These are phyloP conservation scores for Eristalis tenax DNA, from an alignment of 2,888 invertebrate genomes.

Conservation along the genomic window DNA sequence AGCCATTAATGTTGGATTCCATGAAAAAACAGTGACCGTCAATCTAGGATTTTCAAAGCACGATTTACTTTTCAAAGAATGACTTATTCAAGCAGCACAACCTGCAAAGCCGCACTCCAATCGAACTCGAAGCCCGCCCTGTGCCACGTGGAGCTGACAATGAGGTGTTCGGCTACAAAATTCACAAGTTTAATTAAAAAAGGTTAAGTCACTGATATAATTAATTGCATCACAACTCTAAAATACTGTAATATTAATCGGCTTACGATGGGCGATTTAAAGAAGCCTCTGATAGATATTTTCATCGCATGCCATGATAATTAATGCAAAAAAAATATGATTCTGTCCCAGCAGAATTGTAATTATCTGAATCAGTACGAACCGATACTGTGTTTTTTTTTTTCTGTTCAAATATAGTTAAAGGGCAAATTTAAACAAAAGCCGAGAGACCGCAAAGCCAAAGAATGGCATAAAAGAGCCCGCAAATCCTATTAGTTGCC, in stretches of 20 bases:
- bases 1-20: too few relatives aligned
- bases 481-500: conserved; percentile 8
- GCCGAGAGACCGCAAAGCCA: conserved; percentile 1
- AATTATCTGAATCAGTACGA: not conserved
- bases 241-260: not conserved
- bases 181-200: not conserved
- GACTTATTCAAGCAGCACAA: too few relatives aligned
- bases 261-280: not conserved
- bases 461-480: not conserved
- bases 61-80: too few relatives aligned
- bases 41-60: too few relatives aligned
- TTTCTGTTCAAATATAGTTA: not conserved
- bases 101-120: not conserved
- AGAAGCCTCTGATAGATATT: not conserved
- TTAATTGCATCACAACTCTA: not conserved
- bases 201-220: not conserved
- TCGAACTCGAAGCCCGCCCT: not conserved
- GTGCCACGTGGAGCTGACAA: not conserved
- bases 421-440: conserved; percentile 2
- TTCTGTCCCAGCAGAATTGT: not conserved
- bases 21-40: too few relatives aligned
- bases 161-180: not conserved
- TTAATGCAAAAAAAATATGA: not conserved
- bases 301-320: not conserved
- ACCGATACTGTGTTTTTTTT: not conserved